phyloP scores from a whole-genome alignment of 1,140 invertebrate genomes.

The Drosophila suzukii region DNA sequence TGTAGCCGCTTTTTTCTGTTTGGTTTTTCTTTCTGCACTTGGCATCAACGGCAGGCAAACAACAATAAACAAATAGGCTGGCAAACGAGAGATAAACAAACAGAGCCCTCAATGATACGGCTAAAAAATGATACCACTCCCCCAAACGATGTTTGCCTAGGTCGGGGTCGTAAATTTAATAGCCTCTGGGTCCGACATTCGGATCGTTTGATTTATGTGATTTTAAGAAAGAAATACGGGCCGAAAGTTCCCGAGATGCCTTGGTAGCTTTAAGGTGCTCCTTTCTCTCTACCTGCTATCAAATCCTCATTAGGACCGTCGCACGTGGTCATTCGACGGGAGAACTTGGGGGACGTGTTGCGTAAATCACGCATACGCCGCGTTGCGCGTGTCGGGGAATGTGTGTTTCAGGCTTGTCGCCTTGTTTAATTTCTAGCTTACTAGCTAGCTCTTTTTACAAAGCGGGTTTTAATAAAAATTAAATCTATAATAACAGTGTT shows the following conservation, averaged over 20 bases:
- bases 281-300: constrained; percentile 17
- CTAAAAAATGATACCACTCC: constrained; percentile 37
- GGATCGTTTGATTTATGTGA: constrained; percentile 56
- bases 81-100: constrained; percentile 46
- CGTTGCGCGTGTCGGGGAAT: constrained; percentile 34
- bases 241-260: constrained; percentile 9
- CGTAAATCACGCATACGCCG: constrained; percentile 70
- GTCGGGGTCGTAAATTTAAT: constrained; percentile 64
- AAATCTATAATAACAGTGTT: too few relatives aligned
- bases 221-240: constrained; percentile 42
- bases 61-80: constrained; percentile 29
- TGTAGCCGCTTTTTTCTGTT: constrained; percentile 41
- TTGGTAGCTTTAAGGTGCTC: constrained; percentile 24
- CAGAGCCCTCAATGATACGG: constrained; percentile 36
- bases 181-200: constrained; percentile 48
- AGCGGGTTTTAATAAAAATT: too few relatives aligned
- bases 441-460: too few relatives aligned
- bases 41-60: constrained; percentile 41
- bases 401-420: not conserved
- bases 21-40: constrained; percentile 33
- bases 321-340: constrained; percentile 14
- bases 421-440: constrained; percentile 4
- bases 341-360: not conserved
- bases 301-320: constrained; percentile 46
- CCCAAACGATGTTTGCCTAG: constrained; percentile 13